These are phyloP conservation scores for Diplosoma virens DNA, from an alignment of 23 tunicate genomes.

Conservation along the genomic window DNA sequence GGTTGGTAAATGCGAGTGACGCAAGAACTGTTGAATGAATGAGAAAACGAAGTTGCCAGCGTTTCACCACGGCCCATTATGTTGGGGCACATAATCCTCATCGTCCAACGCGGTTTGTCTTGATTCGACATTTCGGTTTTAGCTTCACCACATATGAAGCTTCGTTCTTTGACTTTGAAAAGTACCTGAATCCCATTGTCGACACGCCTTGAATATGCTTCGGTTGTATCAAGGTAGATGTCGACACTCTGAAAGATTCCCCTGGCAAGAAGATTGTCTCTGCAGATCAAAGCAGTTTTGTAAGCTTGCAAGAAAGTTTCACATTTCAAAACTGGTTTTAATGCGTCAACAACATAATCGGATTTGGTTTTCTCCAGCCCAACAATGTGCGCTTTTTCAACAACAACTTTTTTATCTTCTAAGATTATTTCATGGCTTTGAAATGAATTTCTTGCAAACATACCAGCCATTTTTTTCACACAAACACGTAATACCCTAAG, in stretches of 20 bases:
- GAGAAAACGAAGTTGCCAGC: conserved; percentile 48
- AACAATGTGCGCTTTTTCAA: conserved; percentile 65
- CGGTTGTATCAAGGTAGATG: conserved; percentile 73
- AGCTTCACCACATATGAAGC: conserved; percentile 45
- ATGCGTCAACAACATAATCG: conserved; percentile 52
- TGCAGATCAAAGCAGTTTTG: conserved; percentile 42
- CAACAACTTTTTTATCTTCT: conserved; percentile 54
- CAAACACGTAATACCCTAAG: too few species aligned
- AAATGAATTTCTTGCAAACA: too few species aligned
- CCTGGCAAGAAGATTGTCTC: conserved; percentile 34
- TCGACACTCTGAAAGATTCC: conserved; percentile 76
- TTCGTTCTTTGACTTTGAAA: conserved; percentile 73
- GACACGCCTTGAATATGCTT: conserved; percentile 13
- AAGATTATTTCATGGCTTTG: conserved; percentile 34
- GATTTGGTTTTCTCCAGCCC: conserved; percentile 71
- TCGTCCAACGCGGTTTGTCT: conserved; percentile 70
- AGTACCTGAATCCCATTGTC: conserved; percentile 62
- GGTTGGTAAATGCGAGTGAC: conserved; percentile 31
- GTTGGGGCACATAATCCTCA: conserved; percentile 72
- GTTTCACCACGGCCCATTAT: conserved; percentile 81
- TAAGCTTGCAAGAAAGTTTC: conserved; percentile 68
- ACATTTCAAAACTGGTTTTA: conserved; percentile 55
- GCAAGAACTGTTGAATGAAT: conserved; percentile 5
- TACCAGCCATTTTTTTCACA: too few species aligned
- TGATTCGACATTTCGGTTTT: conserved; percentile 72